These are phyloP conservation scores for Spea hammondii DNA, from an alignment of 2,797 vertebrate genomes.

Conservation along the genomic window DNA sequence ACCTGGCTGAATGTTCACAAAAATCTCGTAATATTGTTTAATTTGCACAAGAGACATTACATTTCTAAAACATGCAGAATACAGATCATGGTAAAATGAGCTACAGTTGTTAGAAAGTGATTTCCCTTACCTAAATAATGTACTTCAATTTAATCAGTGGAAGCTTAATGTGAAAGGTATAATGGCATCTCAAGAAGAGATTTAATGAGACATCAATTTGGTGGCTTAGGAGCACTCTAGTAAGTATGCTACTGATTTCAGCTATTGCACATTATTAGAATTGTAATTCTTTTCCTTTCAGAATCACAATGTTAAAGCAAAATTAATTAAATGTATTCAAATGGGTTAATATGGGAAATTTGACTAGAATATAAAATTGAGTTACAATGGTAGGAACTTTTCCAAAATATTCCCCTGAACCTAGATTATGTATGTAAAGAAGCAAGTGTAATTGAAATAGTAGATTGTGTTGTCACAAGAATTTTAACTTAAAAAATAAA, in stretches of 20 bases:
- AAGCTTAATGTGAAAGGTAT: conserved; percentile 59
- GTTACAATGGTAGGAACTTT: not conserved
- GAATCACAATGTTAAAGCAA: conserved; percentile 24
- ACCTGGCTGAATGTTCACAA: conserved; percentile 59
- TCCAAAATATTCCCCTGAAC: not conserved
- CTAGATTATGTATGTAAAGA: not conserved
- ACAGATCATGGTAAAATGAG: conserved; percentile 63
- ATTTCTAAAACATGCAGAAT: conserved; percentile 61
- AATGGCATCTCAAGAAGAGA: conserved; percentile 59
- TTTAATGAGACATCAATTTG: conserved; percentile 58
- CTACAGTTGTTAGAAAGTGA: conserved; percentile 60
- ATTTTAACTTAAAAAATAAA: no score
- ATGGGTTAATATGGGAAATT: conserved; percentile 3
- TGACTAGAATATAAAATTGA: not conserved
- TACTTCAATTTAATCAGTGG: conserved; percentile 64
- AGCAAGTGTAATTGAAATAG: not conserved
- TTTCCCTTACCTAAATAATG: conserved; percentile 65
- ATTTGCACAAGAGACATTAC: conserved; percentile 62
- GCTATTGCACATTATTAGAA: conserved; percentile 29
- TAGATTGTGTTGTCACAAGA: not conserved
- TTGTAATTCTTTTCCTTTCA: conserved; percentile 18
- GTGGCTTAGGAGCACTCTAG: conserved; percentile 43
- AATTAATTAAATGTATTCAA: conserved; percentile 20
- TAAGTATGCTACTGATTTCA: conserved; percentile 34
- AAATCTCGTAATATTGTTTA: conserved; percentile 60